Evolutionary conservation across 2,113 vertebrate species (phyloP), one percentile per base, ranked within the genome.

Genomic region (Nesogale talazaci): DNA sequence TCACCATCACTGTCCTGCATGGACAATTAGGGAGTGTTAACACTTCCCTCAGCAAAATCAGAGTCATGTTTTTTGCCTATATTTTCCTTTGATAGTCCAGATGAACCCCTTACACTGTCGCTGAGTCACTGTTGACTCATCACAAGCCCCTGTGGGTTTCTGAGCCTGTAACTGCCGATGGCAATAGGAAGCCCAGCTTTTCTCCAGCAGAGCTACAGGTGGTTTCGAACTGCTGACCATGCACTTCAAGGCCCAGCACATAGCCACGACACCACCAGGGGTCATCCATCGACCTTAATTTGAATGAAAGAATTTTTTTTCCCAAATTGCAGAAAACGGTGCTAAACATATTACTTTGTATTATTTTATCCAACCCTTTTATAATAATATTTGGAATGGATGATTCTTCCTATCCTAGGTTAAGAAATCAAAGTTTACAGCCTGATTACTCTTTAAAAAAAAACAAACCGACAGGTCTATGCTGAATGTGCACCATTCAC

Each of bases 1-100:
- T 99, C 98, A 34, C 98, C 98, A 93, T 99, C 98, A 0, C 98
- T 99, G 96, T 99, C 98, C 98, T 99, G 96, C 72, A 98, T 85
- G 15, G 72, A 97, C 81, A 98, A 97, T 16, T 56, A 81, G 92
- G 61, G 96, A 96, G 67, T 22, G 63, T 97, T 91, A 94, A 27
- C 57, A 94, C 75, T 34, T 82, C 38, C 20, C 38, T 70, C 38
- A 57, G 56, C 2, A 65, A 34, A 36, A 77, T 3, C 14, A 57
- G 12, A 34, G 25, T 52, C 46, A 6, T 31, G 25, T 83, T 34
- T 38, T 81, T 86, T 65, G 46, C 29, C 16, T 70, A 63, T 25
- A 67, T 81, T 59, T 42, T 82, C 29, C 2, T 42, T 56, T 63
- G 8, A 0, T 75, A 61, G 20, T n/a, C 36, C 69, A 82, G n/a